Percentiles rank a stretch among this genome's conserved stretches.
These are phyloP conservation scores for Crocuta crocuta DNA, from an alignment of 2,113 vertebrate species.

Conservation along the genomic window DNA sequence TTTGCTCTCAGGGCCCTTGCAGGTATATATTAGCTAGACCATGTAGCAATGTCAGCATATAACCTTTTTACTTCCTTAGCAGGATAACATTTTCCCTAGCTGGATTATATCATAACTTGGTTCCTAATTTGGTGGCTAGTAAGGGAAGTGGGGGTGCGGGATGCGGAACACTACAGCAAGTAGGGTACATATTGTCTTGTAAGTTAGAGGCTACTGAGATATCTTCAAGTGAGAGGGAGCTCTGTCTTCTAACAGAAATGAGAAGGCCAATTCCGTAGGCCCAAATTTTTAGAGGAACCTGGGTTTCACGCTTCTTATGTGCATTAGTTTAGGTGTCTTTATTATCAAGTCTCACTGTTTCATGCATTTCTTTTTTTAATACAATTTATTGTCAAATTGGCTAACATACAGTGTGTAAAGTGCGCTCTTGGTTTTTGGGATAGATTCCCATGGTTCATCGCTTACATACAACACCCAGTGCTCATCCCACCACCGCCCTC, in stretches of 20 bases:
- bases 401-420: too few relatives aligned
- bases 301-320: neutral
- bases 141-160: too few relatives aligned
- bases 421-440: too few relatives aligned
- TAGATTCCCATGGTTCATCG: too few relatives aligned
- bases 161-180: neutral
- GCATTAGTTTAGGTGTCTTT: neutral
- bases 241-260: neutral
- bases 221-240: neutral
- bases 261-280: neutral
- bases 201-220: neutral
- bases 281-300: neutral
- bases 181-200: neutral
- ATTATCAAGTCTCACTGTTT: neutral
- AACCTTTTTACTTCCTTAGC: neutral
- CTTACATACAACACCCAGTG: too few relatives aligned
- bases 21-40: neutral
- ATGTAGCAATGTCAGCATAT: neutral
- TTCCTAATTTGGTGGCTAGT: neutral
- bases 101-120: neutral
- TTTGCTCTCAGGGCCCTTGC: neutral
- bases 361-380: neutral
- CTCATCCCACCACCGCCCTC: too few relatives aligned
- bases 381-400: too few relatives aligned
- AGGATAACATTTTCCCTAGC: neutral